phyloP scores from a whole-genome alignment of 2,797 vertebrate species.

The Heterohyrax brucei region DNA sequence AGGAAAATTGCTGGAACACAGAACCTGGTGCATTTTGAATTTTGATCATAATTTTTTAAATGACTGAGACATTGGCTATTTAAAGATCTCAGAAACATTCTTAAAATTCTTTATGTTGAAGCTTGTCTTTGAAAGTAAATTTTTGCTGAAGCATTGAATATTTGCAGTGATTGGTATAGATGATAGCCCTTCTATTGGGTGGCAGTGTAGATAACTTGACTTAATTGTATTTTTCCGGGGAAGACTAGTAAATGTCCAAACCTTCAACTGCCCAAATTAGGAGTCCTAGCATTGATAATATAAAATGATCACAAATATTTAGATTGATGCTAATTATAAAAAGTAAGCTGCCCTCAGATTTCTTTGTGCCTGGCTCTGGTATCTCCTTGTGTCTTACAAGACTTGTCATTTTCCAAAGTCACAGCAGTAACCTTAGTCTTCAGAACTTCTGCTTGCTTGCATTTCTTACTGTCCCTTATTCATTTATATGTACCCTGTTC shows the following conservation, averaged over 20 bases:
- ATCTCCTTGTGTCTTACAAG: background rate
- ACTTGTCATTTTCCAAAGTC: background rate
- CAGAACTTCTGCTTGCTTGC: background rate
- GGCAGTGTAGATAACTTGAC: background rate
- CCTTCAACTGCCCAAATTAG: background rate
- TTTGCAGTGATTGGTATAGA: background rate
- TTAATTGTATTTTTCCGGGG: background rate
- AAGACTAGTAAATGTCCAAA: background rate
- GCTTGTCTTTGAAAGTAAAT: constrained; percentile 3
- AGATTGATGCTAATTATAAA: background rate
- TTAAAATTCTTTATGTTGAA: background rate
- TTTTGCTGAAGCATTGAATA: background rate
- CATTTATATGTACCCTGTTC: background rate
- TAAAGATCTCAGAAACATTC: background rate
- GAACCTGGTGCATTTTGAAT: background rate
- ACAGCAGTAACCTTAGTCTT: background rate
- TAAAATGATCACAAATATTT: background rate
- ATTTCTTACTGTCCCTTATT: background rate
- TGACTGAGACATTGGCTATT: too few species aligned
- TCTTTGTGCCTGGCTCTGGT: background rate
- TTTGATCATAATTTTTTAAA: background rate
- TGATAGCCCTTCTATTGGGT: background rate
- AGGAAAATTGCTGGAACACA: too few species aligned
- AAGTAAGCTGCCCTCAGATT: background rate
- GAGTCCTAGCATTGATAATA: background rate